These are phyloP conservation scores for Autographa gamma DNA, from an alignment of 2,888 invertebrate species.

Conservation along the genomic window DNA sequence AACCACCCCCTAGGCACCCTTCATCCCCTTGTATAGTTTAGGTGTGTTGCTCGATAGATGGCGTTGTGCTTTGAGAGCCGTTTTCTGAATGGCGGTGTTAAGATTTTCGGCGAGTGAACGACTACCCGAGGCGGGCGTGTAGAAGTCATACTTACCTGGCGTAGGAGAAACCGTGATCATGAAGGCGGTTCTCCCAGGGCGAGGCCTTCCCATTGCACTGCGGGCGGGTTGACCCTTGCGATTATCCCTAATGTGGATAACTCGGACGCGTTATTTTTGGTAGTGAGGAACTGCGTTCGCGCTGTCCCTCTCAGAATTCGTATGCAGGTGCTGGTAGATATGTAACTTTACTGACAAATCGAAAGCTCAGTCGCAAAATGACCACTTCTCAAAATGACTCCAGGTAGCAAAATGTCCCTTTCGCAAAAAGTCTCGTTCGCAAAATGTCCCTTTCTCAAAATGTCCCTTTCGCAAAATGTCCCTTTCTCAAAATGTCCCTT, in stretches of 20 bases:
- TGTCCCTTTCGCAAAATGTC: too few species aligned
- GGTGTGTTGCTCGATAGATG: neutral
- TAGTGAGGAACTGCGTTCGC: neutral
- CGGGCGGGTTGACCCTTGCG: slow-evolving; percentile 2
- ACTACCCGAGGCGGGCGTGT: neutral
- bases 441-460: too few species aligned
- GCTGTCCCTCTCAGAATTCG: slow-evolving; percentile 1
- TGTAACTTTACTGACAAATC: too few species aligned
- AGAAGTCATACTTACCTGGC: neutral
- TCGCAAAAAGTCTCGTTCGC: too few species aligned
- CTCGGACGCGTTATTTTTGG: slow-evolving; percentile 2
- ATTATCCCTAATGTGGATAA: slow-evolving; percentile 4
- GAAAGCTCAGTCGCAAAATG: too few species aligned
- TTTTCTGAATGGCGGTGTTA: slow-evolving; percentile 7
- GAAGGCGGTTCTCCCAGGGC: slow-evolving; percentile 6
- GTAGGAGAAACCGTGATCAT: slow-evolving; percentile 1
- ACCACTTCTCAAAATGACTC: too few species aligned
- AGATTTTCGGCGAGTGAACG: neutral
- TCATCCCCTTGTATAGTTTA: neutral
- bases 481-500: too few species aligned
- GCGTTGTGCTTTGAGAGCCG: neutral
- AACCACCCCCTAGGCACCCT: neutral
- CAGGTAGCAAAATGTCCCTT: too few species aligned
- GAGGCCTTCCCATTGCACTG: slow-evolving; percentile 4
- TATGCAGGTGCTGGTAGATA: too few species aligned